Base-by-base conservation (phyloP, 37 sponge, comb jelly and placozoan species). In the Axinella damicornis region DNA sequence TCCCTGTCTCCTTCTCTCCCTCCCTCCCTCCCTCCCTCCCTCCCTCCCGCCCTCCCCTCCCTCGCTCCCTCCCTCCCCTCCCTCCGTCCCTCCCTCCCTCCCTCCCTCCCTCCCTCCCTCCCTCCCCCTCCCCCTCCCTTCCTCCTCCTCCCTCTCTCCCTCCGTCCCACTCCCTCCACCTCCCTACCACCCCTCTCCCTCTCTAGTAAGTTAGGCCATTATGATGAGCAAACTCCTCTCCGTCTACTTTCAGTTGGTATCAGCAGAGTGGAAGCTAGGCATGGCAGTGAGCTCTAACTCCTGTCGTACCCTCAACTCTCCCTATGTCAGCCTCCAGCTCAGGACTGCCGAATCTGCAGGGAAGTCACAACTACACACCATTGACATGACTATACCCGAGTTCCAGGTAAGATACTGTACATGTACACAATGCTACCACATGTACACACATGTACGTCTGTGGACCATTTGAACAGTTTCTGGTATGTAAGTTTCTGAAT, bases 231-330 rank as follows among this genome's bases (percentile, higher is more conserved):
- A n/a, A n/a, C n/a, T n/a, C 46, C 46, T 46, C 46, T 9, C 46
- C 9, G 4, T 9, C 1, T 80, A 20, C 37, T 80, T 35, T 79
- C 66, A 95, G 96, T 57, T 95, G 30, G 67, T 92, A 21, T 86
- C 84, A 19, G 89, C 89, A 87, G 91, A 95, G 18, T 92, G 96
- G 96, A 92, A 95, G 78, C 57, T 95, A 35, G 96, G 96, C 57
- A 75, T 95, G 41, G 85, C 96, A 28, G 89, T 95, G 87, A 92
- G 90, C 82, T 89, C 93, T 37, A 87, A 65, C 71, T 64, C 46
- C 20, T 95, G 96, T 37, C 61, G 76, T 1, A 65, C 93, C 46
- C 88, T 95, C 63, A 85, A 85, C 60, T 77, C 87, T 35, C 96
- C 96, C 22, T 79, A 89, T 64, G 82, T 95, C 72, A 90, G 78